A percentile compares a stretch with the other conserved stretches of the same genome.
These are phyloP conservation scores for Coelinius sp. DNA, from an alignment of 2,888 invertebrate species.

Conservation along the genomic window DNA sequence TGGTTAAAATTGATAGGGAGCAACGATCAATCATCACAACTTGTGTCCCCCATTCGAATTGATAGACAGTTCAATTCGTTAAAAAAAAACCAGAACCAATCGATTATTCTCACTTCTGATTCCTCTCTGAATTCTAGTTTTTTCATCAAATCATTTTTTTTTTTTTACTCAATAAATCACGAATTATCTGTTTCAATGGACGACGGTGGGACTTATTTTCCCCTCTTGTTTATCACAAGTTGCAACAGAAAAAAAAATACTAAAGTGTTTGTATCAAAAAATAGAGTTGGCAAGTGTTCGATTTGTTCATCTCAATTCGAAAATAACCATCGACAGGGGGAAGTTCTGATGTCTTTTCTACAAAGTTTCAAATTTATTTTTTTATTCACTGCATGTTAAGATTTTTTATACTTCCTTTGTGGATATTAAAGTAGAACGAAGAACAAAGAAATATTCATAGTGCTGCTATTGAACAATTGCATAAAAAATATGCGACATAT, in stretches of 20 bases:
- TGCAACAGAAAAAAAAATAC: neutral
- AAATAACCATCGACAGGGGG: neutral
- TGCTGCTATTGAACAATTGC: neutral
- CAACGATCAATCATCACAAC: neutral
- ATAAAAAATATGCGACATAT: slow-evolving; percentile 11
- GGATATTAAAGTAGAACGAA: neutral
- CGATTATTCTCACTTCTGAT: neutral
- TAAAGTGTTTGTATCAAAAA: neutral
- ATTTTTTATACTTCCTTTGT: neutral
- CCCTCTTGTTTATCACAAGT: neutral
- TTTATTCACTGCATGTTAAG: neutral
- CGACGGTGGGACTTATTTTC: too few relatives aligned
- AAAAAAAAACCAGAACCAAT: neutral
- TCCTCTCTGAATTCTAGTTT: neutral
- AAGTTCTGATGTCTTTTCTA: neutral
- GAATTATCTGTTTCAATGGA: too few relatives aligned
- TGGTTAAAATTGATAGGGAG: neutral
- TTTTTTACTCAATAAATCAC: too few relatives aligned
- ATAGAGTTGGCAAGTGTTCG: neutral
- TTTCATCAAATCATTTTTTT: too few relatives aligned
- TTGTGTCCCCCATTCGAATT: neutral
- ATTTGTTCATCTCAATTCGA: neutral
- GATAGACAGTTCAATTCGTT: neutral
- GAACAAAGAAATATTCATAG: slow-evolving; percentile 8
- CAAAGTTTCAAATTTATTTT: neutral